phyloP scores from a whole-genome alignment of 2,888 invertebrate genomes.

The Pantelozetes paolii region DNA sequence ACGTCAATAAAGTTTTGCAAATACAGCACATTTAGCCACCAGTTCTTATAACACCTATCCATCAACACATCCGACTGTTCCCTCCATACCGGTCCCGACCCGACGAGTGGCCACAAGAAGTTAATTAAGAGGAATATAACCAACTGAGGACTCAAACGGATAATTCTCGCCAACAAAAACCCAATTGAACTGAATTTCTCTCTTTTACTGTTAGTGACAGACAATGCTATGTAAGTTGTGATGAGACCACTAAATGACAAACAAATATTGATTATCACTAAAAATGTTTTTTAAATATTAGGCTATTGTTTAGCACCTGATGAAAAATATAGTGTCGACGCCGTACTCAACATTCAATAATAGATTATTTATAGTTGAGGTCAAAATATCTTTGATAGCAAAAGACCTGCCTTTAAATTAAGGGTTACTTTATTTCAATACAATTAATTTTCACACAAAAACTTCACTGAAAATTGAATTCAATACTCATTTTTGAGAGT shows the following conservation, averaged over 20 bases:
- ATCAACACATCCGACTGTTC: neutral
- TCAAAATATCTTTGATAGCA: slow-evolving; percentile 20
- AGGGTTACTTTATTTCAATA: neutral
- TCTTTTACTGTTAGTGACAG: slow-evolving; percentile 5
- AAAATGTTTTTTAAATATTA: too few relatives aligned
- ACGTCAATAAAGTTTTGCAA: slow-evolving; percentile 38
- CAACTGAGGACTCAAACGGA: slow-evolving; percentile 40
- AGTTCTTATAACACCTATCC: slow-evolving; percentile 38
- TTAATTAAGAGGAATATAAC: slow-evolving; percentile 9
- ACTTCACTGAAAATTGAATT: neutral
- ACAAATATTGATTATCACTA: neutral
- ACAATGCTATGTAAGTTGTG: slow-evolving; percentile 43
- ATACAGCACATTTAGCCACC: slow-evolving; percentile 43
- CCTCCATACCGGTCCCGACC: slow-evolving; percentile 41
- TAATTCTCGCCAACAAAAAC: slow-evolving; percentile 35
- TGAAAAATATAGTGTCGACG: slow-evolving; percentile 52
- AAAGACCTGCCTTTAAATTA: slow-evolving; percentile 35
- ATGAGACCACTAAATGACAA: slow-evolving; percentile 31
- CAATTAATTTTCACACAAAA: too few relatives aligned
- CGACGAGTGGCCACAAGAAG: slow-evolving; percentile 37
- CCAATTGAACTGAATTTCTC: neutral
- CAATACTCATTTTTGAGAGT: too few relatives aligned
- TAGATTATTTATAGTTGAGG: slow-evolving; percentile 49
- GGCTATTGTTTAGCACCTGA: slow-evolving; percentile 48
- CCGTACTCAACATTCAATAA: slow-evolving; percentile 51